These are phyloP conservation scores for Nylanderia fulva DNA, from an alignment of 1,140 invertebrate genomes.

Conservation along the genomic window DNA sequence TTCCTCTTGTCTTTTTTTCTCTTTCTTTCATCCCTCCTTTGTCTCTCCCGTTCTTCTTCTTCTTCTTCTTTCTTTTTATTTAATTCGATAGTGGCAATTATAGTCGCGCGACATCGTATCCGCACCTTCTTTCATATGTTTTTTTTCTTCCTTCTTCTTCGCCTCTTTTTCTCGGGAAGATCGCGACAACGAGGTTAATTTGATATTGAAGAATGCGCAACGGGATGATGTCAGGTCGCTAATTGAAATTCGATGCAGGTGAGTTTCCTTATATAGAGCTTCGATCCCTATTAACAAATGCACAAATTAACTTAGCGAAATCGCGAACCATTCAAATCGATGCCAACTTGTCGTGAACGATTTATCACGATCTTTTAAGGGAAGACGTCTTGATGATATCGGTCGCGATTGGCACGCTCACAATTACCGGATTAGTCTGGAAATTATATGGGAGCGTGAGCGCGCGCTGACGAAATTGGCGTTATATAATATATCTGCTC, in stretches of 20 bases:
- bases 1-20: constrained; percentile 23
- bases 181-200: not conserved
- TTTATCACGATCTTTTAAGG: constrained; percentile 58
- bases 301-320: not conserved
- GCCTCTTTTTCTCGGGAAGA: not conserved
- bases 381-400: constrained; percentile 37
- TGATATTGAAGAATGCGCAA: not conserved
- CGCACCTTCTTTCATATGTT: constrained; percentile 9
- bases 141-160: not conserved
- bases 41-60: not conserved
- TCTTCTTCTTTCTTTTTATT: too few relatives aligned
- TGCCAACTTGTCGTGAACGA: constrained; percentile 10
- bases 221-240: not conserved
- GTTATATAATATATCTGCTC: constrained; percentile 69
- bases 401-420: constrained; percentile 47
- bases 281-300: not conserved
- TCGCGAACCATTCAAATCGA: constrained; percentile 37
- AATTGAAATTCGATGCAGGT: not conserved
- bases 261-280: not conserved
- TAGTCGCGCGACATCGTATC: constrained; percentile 64
- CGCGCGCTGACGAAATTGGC: constrained; percentile 42
- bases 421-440: constrained; percentile 64
- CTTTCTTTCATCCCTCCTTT: not conserved
- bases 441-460: constrained; percentile 55
- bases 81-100: constrained; percentile 73